Base-by-base conservation (phyloP, 1,140 invertebrate genomes). In the Sitodiplosis mosellana region DNA sequence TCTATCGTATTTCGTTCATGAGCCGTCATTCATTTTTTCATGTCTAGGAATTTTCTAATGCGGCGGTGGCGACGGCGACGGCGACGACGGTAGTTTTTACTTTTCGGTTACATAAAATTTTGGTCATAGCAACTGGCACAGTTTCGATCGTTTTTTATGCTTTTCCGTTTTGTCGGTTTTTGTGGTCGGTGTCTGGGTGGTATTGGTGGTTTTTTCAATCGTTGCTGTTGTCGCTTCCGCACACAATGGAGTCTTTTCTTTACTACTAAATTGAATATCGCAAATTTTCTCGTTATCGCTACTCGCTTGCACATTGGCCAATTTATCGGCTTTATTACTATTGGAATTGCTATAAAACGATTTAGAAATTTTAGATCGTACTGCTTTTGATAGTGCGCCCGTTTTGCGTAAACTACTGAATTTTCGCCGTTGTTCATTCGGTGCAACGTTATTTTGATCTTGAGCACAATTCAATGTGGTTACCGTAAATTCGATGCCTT, bases 401-500 rank as follows among this genome's bases (percentile, higher is more conserved):
- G 61, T 61, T 49, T 64, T 64, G 38, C 61, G 62, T 37, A 64
- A 61, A 49, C 62, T 64, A 20, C 61, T 47, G 8, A 58, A 49
- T 2, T 58, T 59, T 21, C 54, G 54, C 21, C 57, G 56, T 12
- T 59, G 59, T 27, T 64, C 61, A 46, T 63, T 59, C 10, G 61
- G 61, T 5, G 59, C 60, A 21, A 59, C 57, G 37, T 51, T 54
- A 2, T n/a, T 51, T 47, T 55, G 54, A 46, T 56, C 55, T 47
- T 76, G 72, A 12, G 67, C 56, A 52, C 80, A 82, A 56, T 81
- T 84, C 7, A 88, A 62, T 0, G 83, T 88, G 14, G 81, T 83
- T 1, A 87, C 81, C 2, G 83, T 87, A 52, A 88, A 78, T 59
- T 88, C 83, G 38, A 89, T 81, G 58, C 87, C 85, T 59, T 84